Conservation (phyloP, 2,113 vertebrate species). For the Neomonachus schauinslandi region DNA sequence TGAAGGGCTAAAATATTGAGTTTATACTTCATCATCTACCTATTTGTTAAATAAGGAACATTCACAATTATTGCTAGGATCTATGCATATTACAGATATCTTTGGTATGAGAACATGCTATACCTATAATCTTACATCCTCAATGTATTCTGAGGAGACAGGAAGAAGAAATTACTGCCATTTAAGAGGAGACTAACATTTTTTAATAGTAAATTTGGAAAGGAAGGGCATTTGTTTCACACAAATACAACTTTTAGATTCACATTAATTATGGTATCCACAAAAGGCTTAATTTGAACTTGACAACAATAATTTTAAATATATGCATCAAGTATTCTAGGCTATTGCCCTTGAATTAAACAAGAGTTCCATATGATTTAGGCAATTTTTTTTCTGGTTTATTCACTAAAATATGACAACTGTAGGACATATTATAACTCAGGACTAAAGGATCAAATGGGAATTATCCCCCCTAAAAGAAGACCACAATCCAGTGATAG, state of each 20-base stretch:
- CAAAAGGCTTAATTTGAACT: constrained; percentile 60
- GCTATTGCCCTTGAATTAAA: constrained; percentile 12
- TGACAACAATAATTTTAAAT: constrained; percentile 71
- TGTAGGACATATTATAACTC: neutral
- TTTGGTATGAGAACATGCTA: constrained; percentile 62
- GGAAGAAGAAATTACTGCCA: constrained; percentile 58
- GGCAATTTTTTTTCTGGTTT: neutral
- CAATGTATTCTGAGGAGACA: constrained; percentile 56
- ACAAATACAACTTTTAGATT: constrained; percentile 43
- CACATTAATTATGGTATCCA: constrained; percentile 51
- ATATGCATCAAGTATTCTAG: constrained; percentile 41
- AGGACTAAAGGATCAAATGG: constrained; percentile 14
- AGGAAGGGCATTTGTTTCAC: constrained; percentile 61
- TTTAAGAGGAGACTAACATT: constrained; percentile 43
- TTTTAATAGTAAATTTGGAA: constrained; percentile 44
- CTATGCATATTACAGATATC: constrained; percentile 48
- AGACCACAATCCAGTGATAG: neutral
- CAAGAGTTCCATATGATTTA: neutral
- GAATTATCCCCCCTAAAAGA: neutral
- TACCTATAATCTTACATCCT: constrained; percentile 58
- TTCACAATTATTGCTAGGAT: constrained; percentile 18
- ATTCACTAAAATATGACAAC: constrained; percentile 16
- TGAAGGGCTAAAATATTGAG: neutral
- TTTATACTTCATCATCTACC: constrained; percentile 5
- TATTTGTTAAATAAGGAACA: constrained; percentile 49